A percentile compares a stretch with the other conserved stretches of the same genome.
Evolutionary conservation across 2,797 vertebrate species (phyloP).

Genomic region (Botia kubotai): DNA sequence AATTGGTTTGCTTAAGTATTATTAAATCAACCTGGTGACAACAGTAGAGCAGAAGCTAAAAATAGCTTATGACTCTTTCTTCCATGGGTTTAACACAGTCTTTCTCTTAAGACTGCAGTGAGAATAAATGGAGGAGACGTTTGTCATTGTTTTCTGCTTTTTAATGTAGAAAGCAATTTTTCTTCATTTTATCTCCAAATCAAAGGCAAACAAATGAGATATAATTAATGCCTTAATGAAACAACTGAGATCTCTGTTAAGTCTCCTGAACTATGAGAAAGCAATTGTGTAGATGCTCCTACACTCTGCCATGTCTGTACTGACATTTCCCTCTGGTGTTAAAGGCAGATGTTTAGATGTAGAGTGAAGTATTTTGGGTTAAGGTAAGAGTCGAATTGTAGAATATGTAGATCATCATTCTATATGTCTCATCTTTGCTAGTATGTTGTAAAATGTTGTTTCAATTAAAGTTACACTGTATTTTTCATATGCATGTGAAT

Average conservation of each 20-base stretch:
- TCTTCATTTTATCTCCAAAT: too few species aligned
- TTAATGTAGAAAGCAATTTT: too few species aligned
- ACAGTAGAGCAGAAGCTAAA: not conserved
- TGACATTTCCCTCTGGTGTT: not conserved
- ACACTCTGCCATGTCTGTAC: not conserved
- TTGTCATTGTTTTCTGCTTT: too few species aligned
- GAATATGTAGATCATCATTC: too few species aligned
- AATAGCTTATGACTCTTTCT: not conserved
- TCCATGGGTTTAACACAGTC: not conserved
- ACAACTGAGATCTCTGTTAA: not conserved
- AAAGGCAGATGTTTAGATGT: too few species aligned
- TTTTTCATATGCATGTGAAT: not conserved
- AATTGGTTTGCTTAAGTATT: conserved; percentile 13
- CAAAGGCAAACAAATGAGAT: too few species aligned
- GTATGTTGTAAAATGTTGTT: too few species aligned
- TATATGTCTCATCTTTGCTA: too few species aligned
- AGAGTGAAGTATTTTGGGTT: too few species aligned
- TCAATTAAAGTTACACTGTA: too few species aligned
- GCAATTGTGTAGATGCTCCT: not conserved
- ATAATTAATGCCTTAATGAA: not conserved
- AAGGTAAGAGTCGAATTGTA: too few species aligned
- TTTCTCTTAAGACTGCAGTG: not conserved
- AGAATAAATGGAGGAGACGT: not conserved
- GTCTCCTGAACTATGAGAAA: not conserved
- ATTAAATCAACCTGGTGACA: conserved; percentile 45